Base-by-base conservation (phyloP, 1,140 invertebrate genomes). In the Pygmarrhopalites habei region DNA sequence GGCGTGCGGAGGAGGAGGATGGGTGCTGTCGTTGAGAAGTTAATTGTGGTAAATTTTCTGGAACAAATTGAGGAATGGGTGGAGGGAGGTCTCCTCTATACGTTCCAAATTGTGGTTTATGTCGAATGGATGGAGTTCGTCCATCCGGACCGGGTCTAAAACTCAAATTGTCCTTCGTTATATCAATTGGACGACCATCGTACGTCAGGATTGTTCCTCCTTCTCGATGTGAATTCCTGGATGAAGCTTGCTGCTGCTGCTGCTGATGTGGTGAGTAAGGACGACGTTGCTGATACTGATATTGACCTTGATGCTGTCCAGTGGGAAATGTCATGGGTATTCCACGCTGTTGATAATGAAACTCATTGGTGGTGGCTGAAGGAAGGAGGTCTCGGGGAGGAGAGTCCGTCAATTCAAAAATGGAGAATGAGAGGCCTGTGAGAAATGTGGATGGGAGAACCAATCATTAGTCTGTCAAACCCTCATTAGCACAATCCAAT, bases 41-140 rank as follows among this genome's bases (percentile, higher is more conserved):
- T 3, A 56, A 56, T 19, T 56, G 53, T 39, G 53, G 53, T 41
- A 56, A 41, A 35, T 56, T 56, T 41, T 23, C 30, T 5, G 53
- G 28, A n/a, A 56, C 25, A 23, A 56, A 23, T 39, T 35, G 14
- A 3, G 53, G 53, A 10, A 56, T 28, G 4, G 53, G 53, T 12
- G 53, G 53, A 7, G 53, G 53, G 30, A 56, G 17, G 32, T 56
- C 53, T 26, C 53, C 53, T 7, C 53, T 3, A 19, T n/a, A 56
- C 7, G 35, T 3, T 4, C 3, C 35, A 41, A 26, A 56, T 23
- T 56, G 53, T 21, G 53, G 53, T 56, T 41, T 41, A n/a, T 56
- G 26, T 19, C 7, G 53, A 21, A 39, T 41, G 17, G 53, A 56
- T 4, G 30, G 7, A 7, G 53, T 56, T 39, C 53, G 26, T 10